Conservation (phyloP, 2,797 vertebrate species). For the Antennarius maculatus region DNA sequence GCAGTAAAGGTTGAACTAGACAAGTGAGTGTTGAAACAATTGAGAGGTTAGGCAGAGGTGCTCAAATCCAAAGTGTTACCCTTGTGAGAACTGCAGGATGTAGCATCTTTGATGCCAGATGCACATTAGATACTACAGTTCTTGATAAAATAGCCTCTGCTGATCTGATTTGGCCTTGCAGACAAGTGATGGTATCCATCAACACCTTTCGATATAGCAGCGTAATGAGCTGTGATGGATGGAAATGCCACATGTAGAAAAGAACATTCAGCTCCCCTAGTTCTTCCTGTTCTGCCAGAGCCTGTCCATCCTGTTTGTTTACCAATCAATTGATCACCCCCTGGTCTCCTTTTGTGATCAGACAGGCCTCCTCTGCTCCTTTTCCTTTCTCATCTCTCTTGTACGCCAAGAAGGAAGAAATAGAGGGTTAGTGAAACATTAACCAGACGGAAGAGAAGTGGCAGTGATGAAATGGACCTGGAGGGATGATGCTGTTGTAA, state of each 20-base stretch:
- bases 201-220: slow-evolving; percentile 30
- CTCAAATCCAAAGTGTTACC: background rate
- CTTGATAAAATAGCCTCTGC: background rate
- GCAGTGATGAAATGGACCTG: slow-evolving; percentile 77
- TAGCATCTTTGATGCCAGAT: background rate
- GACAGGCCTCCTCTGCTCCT: slow-evolving; percentile 61
- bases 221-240: slow-evolving; percentile 74
- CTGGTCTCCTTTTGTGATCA: slow-evolving; percentile 74
- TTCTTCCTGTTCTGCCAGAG: slow-evolving; percentile 40
- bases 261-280: slow-evolving; percentile 35
- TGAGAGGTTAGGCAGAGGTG: background rate
- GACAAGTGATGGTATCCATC: slow-evolving; percentile 21
- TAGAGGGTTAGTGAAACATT: slow-evolving; percentile 78
- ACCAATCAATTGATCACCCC: slow-evolving; percentile 77
- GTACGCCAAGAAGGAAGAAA: slow-evolving; percentile 43
- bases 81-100: background rate
- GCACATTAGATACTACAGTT: background rate
- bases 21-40: background rate
- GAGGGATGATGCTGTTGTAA: slow-evolving; percentile 75
- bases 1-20: background rate
- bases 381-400: slow-evolving; percentile 41
- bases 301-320: slow-evolving; percentile 73
- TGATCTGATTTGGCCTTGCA: background rate
- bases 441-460: slow-evolving; percentile 74
- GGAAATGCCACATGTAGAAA: slow-evolving; percentile 57